Percentiles rank a stretch among this genome's conserved stretches.
Evolutionary conservation across 2,797 vertebrate species (phyloP).

Genomic region (Aulostomus chinensis): DNA sequence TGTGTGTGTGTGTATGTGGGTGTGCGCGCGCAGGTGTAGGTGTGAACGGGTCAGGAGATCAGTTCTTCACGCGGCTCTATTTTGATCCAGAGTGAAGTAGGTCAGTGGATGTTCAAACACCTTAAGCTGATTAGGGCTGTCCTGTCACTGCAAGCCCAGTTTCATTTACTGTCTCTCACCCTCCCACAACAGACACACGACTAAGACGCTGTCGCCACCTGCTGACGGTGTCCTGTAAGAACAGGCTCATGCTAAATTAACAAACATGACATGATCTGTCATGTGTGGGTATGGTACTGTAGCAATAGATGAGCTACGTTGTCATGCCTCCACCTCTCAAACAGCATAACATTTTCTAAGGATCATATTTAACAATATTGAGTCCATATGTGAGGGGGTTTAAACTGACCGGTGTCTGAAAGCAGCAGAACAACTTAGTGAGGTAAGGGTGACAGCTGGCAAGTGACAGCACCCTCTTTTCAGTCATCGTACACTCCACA

Average conservation of each 20-base stretch:
- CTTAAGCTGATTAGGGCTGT: conserved; percentile 52
- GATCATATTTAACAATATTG: too few relatives aligned
- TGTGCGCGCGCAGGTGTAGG: neutral
- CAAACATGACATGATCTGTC: too few relatives aligned
- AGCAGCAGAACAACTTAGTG: conserved; percentile 96
- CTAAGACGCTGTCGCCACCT: conserved; percentile 57
- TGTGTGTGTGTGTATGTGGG: too few relatives aligned
- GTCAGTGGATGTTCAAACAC: conserved; percentile 29
- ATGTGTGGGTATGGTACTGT: too few relatives aligned
- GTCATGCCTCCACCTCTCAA: neutral
- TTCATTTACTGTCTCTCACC: neutral
- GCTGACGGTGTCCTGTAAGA: too few relatives aligned
- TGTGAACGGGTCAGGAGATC: neutral
- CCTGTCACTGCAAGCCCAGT: conserved; percentile 5
- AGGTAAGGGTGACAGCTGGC: conserved; percentile 95
- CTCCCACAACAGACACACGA: neutral
- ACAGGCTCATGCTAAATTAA: too few relatives aligned
- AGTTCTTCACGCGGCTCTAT: conserved; percentile 24
- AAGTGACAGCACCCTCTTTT: conserved; percentile 93
- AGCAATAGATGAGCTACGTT: too few relatives aligned
- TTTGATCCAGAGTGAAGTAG: conserved; percentile 42
- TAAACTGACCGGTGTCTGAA: conserved; percentile 89
- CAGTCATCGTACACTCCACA: conserved; percentile 97
- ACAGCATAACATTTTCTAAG: too few relatives aligned
- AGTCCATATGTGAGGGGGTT: neutral